Base-by-base conservation (phyloP, 2,113 vertebrate species). In the Myrmecobius fasciatus region DNA sequence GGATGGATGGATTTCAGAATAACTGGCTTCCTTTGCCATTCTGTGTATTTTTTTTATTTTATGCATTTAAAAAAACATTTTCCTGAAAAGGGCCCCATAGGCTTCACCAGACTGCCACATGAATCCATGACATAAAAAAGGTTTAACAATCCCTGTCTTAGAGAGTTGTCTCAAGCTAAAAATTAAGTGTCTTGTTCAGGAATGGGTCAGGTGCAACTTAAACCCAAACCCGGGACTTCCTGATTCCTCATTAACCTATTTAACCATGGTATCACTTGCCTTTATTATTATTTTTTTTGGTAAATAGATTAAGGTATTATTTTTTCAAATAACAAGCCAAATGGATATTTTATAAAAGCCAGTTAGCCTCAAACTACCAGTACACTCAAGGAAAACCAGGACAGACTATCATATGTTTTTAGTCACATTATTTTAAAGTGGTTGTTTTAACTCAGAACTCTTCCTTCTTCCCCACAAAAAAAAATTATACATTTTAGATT, bases 401-500 rank as follows among this genome's bases (percentile, higher is more conserved):
- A 54, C 95, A 96, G 89, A n/a, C 12, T 53, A 67, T 67, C 11
- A 1, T n/a, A 22, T 92, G 48, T 91, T 26, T 92, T 92, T 75
- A 75, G 47, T 92, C 60, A 52, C 47, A 67, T 92, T 52, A 88
- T 47, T 93, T 97, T 94, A 53, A 96, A 94, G 49, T 94, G 92
- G 89, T 20, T 51, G 47, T 48, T 92, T 97, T 95, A 93, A 94
- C 89, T 92, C 90, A 93, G 53, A 54, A 25, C 91, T 97, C n/a
- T 92, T 48, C 53, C 31, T 60, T 89, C 51, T 91, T 93, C 91
- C 36, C 75, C 89, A 95, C n/a, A 92, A 91, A 95, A 95, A 95
- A 43, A 52, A 52, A 91, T n/a, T n/a, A 12, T 92, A 95, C 28
- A 88, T 52, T 9, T 96, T 49, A 89, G 25, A 92, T 94, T 91